Percentiles rank a stretch among this genome's conserved stretches.
Evolutionary conservation across 2,888 invertebrate species (phyloP).

Genomic region (Meloe dianella): DNA sequence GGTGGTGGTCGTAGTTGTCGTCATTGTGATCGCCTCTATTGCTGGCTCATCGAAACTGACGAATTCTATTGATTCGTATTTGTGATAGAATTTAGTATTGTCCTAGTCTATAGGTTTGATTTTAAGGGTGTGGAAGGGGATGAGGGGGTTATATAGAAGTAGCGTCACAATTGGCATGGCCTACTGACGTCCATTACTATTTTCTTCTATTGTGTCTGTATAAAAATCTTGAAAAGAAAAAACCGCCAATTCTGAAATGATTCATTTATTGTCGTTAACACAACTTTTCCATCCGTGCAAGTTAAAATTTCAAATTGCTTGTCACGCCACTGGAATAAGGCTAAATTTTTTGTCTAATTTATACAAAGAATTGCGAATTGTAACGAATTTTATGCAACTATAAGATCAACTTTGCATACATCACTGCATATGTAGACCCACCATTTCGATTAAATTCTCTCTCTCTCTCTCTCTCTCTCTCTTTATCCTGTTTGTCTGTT

Average conservation of each 20-base stretch:
- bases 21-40: neutral
- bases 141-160: neutral
- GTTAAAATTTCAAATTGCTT: neutral
- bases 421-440: neutral
- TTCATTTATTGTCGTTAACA: no score
- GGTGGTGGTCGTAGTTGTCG: neutral
- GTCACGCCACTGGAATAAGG: neutral
- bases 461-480: neutral
- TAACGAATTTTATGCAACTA: neutral
- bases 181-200: neutral
- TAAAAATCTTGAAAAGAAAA: no score
- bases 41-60: constrained; percentile 33
- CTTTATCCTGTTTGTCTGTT: neutral
- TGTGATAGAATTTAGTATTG: constrained; percentile 33
- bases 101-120: constrained; percentile 15
- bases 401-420: neutral
- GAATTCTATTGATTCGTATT: constrained; percentile 44
- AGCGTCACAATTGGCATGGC: constrained; percentile 2
- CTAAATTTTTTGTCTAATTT: no score
- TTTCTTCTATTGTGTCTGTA: no score
- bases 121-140: neutral
- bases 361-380: neutral
- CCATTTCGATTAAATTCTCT: neutral
- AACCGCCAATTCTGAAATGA: neutral
- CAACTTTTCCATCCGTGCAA: no score